Conservation (phyloP, 1,140 invertebrate genomes). For the Homalodisca vitripennis region DNA sequence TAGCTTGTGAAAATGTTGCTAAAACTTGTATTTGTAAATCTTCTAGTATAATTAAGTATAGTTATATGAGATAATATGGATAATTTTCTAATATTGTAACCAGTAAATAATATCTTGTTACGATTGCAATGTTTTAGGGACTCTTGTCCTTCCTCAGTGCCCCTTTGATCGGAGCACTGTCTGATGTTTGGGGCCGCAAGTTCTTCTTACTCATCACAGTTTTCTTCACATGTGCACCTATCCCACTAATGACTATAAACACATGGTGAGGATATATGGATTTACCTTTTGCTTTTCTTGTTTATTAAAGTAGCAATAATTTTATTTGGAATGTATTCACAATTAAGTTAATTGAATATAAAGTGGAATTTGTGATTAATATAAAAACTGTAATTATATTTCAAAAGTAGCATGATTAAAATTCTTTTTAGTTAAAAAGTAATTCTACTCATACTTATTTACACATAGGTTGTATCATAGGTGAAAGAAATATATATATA, state of each 20-base stretch:
- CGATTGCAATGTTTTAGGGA: slow-evolving; percentile 62
- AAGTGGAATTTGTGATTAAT: no score
- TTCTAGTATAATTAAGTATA: neutral
- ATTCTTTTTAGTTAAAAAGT: no score
- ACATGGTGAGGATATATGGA: slow-evolving; percentile 92
- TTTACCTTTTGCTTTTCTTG: no score
- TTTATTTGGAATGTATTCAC: no score
- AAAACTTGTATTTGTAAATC: neutral
- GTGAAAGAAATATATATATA: no score
- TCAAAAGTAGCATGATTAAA: no score
- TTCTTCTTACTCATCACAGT: slow-evolving; percentile 98
- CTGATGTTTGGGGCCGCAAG: slow-evolving; percentile 97
- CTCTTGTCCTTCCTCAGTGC: slow-evolving; percentile 96
- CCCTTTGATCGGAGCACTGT: slow-evolving; percentile 94
- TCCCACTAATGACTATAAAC: slow-evolving; percentile 98
- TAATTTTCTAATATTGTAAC: neutral
- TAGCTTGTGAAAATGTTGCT: no score
- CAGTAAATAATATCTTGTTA: neutral
- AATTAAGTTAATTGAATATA: no score
- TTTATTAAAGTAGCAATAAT: no score
- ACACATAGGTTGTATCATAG: no score
- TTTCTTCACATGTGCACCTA: slow-evolving; percentile 98
- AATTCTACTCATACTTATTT: no score
- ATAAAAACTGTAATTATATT: no score
- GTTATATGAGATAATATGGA: neutral